Base-by-base conservation (phyloP, 2,797 vertebrate species). In the Otolemur crassicaudatus region DNA sequence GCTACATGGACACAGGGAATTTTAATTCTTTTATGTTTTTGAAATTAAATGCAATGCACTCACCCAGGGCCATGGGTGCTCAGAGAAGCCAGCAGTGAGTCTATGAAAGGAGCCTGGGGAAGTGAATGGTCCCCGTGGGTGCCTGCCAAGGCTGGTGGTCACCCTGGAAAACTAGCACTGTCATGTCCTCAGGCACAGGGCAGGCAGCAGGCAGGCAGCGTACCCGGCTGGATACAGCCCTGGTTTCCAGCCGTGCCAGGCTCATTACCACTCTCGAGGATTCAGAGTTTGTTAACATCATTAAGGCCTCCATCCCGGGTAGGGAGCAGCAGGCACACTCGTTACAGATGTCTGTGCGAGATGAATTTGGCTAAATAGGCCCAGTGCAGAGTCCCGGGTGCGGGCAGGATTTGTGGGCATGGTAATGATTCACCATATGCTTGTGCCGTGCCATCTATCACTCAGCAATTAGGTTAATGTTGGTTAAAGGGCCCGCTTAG, bases 391-490 rank as follows among this genome's bases (percentile, higher is more conserved):
- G 90, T 98, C 98, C 98, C 89, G 82, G 97, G 97, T 87, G 25
- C 72, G 84, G 98, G 98, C 98, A 96, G 97, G 95, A 97, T 98
- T 98, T 96, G 95, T 49, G 25, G 96, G 77, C 97, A 79, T 4
- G 0, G 97, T 98, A 98, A 98, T 98, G 98, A 98, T 97, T 98
- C 94, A 77, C 98, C 98, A 98, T 98, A 98, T 98, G 98, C 93
- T 98, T 76, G 96, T 97, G 97, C 97, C 92, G 76, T 5, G 7
- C 96, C 95, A 98, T 98, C 98, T 95, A 98, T 98, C 98, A 98
- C 96, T 95, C 96, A 82, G 98, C 98, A 98, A 98, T 99, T 99
- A 98, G 98, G 98, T 98, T 98, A 98, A 99, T 98, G 98, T 98
- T 98, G 97, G 98, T 97, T 98, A 98, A 98, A 98, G 97, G 98